These are phyloP conservation scores for Zaprionus bogoriensis DNA, from an alignment of 2,888 invertebrate species.

Conservation along the genomic window DNA sequence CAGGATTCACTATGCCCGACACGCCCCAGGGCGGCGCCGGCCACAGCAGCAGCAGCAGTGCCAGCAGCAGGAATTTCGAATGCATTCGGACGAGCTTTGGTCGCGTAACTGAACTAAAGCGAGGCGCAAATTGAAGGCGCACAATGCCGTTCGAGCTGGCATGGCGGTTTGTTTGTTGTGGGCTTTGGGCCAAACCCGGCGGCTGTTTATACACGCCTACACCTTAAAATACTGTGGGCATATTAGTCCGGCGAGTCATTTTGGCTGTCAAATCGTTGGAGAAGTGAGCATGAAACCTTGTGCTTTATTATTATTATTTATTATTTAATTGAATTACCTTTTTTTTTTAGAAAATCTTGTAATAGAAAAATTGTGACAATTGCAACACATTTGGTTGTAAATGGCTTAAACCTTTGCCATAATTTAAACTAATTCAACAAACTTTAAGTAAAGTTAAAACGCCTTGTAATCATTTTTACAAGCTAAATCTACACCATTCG, in stretches of 20 bases:
- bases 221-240: background rate
- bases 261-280: no score
- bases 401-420: no score
- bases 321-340: no score
- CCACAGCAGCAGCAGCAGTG: conserved; percentile 1
- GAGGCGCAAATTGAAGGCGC: background rate
- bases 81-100: conserved; percentile 40
- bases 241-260: background rate
- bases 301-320: no score
- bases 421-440: no score
- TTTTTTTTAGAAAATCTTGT: no score
- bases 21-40: conserved; percentile 12
- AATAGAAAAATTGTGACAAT: no score
- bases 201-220: conserved; percentile 11
- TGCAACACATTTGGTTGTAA: no score
- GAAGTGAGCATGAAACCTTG: no score
- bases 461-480: no score
- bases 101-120: conserved; percentile 38
- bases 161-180: conserved; percentile 36
- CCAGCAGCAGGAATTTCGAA: conserved; percentile 7
- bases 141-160: conserved; percentile 16
- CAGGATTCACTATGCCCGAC: conserved; percentile 68
- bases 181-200: conserved; percentile 15
- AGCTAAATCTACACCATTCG: no score
- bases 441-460: no score